Percentiles rank a stretch among this genome's conserved stretches.
Conservation (phyloP, 2,797 vertebrate genomes). For the Poecilia velifera region DNA sequence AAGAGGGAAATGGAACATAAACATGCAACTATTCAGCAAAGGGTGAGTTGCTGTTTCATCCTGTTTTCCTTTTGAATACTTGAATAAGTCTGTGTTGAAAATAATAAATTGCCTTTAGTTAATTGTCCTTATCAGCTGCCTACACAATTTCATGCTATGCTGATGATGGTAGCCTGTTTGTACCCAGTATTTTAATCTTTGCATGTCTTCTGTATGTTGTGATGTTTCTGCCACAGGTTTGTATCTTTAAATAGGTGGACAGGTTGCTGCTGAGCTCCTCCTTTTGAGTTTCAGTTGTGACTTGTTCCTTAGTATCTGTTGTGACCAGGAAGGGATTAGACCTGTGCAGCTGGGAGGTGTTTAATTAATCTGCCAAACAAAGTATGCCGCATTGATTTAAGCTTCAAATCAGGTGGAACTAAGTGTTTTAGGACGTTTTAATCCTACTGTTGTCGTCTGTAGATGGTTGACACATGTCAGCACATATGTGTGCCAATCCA, state of each 20-base stretch:
- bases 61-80: background rate
- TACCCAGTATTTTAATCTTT: background rate
- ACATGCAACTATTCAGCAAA: slow-evolving; percentile 94
- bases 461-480: slow-evolving; percentile 27
- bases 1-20: slow-evolving; percentile 98
- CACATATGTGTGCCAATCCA: slow-evolving; percentile 26
- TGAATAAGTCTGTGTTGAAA: background rate
- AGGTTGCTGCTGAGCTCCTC: background rate
- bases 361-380: slow-evolving; percentile 66
- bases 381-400: slow-evolving; percentile 50
- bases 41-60: slow-evolving; percentile 81
- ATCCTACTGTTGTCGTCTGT: slow-evolving; percentile 63
- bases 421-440: slow-evolving; percentile 59
- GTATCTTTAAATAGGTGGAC: background rate
- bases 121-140: background rate
- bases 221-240: background rate
- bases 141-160: background rate
- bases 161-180: background rate
- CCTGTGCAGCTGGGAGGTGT: slow-evolving; percentile 56
- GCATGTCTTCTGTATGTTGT: background rate
- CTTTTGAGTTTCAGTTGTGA: slow-evolving; percentile 35
- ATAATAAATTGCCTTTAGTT: too few species aligned
- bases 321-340: slow-evolving; percentile 66
- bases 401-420: slow-evolving; percentile 65
- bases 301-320: slow-evolving; percentile 42